Evolutionary conservation across 1,140 invertebrate species (phyloP).

Genomic region (Scaptomyza graminum): DNA sequence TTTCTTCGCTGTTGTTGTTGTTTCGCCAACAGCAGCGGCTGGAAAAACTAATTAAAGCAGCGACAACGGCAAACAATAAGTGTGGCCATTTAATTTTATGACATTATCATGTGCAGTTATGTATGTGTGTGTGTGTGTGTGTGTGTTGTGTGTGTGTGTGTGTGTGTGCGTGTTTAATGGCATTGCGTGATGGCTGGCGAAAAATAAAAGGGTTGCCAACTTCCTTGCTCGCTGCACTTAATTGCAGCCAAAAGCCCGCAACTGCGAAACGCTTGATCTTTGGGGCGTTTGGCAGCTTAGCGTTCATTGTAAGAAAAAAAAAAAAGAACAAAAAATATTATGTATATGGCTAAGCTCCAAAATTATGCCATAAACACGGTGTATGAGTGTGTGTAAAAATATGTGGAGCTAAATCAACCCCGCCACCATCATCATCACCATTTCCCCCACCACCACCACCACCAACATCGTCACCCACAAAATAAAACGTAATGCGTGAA

Average conservation of each 20-base stretch:
- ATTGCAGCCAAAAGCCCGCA: constrained; percentile 59
- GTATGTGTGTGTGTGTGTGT: constrained; percentile 38
- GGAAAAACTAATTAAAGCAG: constrained; percentile 78
- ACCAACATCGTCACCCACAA: background rate
- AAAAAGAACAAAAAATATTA: too few relatives aligned
- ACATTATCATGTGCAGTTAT: constrained; percentile 80
- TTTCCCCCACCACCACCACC: background rate
- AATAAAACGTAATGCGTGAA: constrained; percentile 16
- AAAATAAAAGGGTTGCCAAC: constrained; percentile 52
- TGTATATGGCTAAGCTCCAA: constrained; percentile 36
- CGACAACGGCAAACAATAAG: constrained; percentile 55
- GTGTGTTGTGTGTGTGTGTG: too few relatives aligned
- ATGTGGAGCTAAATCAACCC: constrained; percentile 2
- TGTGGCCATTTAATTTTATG: constrained; percentile 82
- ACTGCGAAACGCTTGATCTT: constrained; percentile 31
- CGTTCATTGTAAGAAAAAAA: constrained; percentile 34
- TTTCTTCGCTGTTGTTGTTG: constrained; percentile 44
- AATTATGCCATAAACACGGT: constrained; percentile 11
- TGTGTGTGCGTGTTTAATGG: constrained; percentile 30
- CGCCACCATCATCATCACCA: background rate
- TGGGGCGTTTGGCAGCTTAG: constrained; percentile 44
- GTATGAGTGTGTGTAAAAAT: constrained; percentile 26
- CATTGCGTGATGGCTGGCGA: constrained; percentile 58
- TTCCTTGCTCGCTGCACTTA: constrained; percentile 49
- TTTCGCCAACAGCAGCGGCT: constrained; percentile 36